These are phyloP conservation scores for Drosophila burlai DNA, from an alignment of 1,140 invertebrate genomes.

Conservation along the genomic window DNA sequence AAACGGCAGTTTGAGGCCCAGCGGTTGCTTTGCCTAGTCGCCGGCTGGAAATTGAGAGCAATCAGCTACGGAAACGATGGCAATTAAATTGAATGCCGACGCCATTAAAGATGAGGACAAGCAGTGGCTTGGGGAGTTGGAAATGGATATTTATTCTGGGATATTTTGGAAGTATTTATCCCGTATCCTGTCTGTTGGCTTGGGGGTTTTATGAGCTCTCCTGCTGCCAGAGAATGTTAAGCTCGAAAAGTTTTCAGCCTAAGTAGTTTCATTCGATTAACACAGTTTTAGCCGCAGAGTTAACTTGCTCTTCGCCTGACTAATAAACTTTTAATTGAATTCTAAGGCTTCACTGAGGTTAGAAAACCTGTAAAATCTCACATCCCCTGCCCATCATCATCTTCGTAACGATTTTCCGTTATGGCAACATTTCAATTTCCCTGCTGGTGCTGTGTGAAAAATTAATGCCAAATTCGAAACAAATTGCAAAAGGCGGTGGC, in stretches of 20 bases:
- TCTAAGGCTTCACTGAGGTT: conserved; percentile 48
- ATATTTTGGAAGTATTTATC: conserved; percentile 45
- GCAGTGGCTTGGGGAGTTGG: conserved; percentile 5
- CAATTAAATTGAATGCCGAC: conserved; percentile 78
- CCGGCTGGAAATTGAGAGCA: conserved; percentile 54
- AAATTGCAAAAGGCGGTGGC: conserved; percentile 68
- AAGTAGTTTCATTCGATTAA: conserved; percentile 63
- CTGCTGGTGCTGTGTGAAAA: conserved; percentile 74
- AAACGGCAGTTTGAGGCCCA: conserved; percentile 1
- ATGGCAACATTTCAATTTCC: conserved; percentile 82
- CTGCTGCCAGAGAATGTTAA: conserved; percentile 22
- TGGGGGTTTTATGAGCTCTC: conserved; percentile 33
- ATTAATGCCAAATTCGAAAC: conserved; percentile 81
- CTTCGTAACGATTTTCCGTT: conserved; percentile 68
- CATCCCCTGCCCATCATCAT: conserved; percentile 14
- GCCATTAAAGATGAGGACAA: conserved; percentile 50
- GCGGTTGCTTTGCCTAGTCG: conserved; percentile 39
- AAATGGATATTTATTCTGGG: conserved; percentile 43
- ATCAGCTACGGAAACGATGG: conserved; percentile 64
- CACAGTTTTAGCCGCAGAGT: conserved; percentile 55
- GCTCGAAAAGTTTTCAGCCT: conserved; percentile 49
- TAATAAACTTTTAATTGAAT: conserved; percentile 80
- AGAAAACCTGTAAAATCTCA: conserved; percentile 35
- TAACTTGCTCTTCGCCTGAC: conserved; percentile 38
- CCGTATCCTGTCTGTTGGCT: conserved; percentile 1